Percentiles rank a stretch among this genome's conserved stretches.
These are phyloP conservation scores for Ctenochaetus hawaiiensis DNA, from an alignment of 2,797 vertebrate species.

Conservation along the genomic window DNA sequence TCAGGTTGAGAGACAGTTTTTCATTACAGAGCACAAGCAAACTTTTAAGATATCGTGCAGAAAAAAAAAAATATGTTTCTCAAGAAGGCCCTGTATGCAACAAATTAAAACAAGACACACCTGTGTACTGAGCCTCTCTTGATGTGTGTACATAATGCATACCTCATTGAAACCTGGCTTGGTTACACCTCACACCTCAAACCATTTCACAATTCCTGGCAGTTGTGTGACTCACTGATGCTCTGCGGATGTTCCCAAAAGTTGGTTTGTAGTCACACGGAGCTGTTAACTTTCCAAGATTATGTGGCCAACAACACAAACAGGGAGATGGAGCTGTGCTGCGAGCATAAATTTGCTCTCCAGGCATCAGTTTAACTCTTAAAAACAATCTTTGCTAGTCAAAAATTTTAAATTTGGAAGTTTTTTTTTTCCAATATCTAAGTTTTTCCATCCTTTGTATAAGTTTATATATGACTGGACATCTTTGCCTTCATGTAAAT, in stretches of 20 bases:
- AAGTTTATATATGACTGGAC: too few relatives aligned
- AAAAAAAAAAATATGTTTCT: constrained; percentile 26
- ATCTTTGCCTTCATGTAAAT: too few relatives aligned
- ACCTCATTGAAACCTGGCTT: constrained; percentile 46
- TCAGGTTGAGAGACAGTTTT: constrained; percentile 60
- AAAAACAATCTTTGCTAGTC: too few relatives aligned
- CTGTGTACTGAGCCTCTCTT: constrained; percentile 46
- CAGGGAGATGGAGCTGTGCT: constrained; percentile 37
- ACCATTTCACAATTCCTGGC: constrained; percentile 74
- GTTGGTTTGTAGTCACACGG: constrained; percentile 50
- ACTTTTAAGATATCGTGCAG: constrained; percentile 39
- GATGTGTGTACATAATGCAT: constrained; percentile 68
- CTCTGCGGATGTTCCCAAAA: constrained; percentile 60
- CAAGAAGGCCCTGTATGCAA: constrained; percentile 32
- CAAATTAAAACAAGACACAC: constrained; percentile 61
- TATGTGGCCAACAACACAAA: constrained; percentile 61
- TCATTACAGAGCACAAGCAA: constrained; percentile 43
- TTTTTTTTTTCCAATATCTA: too few relatives aligned
- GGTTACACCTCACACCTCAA: constrained; percentile 59
- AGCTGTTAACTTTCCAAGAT: constrained; percentile 63
- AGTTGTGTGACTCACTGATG: constrained; percentile 66
- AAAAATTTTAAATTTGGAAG: too few relatives aligned
- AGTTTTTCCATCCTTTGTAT: too few relatives aligned
- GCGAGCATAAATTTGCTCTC: not conserved
- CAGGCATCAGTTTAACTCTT: too few relatives aligned